Conservation (phyloP, 2,797 vertebrate genomes). For the Parambassis ranga region DNA sequence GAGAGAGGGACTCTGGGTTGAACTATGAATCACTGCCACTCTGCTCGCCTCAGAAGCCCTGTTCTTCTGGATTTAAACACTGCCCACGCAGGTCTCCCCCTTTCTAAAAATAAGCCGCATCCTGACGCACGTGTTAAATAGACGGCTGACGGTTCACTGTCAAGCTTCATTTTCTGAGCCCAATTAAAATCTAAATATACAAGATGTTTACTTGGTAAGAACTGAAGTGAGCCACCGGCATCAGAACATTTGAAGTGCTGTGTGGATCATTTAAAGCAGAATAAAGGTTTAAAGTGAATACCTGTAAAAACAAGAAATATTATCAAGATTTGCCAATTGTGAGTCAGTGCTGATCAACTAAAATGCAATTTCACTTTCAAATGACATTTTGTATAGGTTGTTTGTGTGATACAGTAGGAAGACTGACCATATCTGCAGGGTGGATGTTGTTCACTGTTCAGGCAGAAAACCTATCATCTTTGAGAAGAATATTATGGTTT, state of each 20-base stretch:
- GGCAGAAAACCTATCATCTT: too few species aligned
- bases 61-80: slow-evolving; percentile 47
- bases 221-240: neutral
- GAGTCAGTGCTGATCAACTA: neutral
- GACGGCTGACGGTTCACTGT: slow-evolving; percentile 25
- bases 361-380: neutral
- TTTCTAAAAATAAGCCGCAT: slow-evolving; percentile 43
- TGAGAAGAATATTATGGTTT: too few species aligned
- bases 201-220: neutral
- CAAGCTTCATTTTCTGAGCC: neutral
- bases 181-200: slow-evolving; percentile 21
- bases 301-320: neutral
- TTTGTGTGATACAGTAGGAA: too few species aligned
- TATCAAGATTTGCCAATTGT: neutral
- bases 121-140: slow-evolving; percentile 26
- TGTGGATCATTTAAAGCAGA: neutral
- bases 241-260: neutral
- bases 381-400: neutral
- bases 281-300: neutral
- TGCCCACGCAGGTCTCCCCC: slow-evolving; percentile 35
- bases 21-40: slow-evolving; percentile 79
- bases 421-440: too few species aligned
- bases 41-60: slow-evolving; percentile 58
- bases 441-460: too few species aligned
- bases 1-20: slow-evolving; percentile 73